A percentile compares a stretch with the other conserved stretches of the same genome.
Evolutionary conservation across 2,888 invertebrate genomes (phyloP).

Genomic region (Chrysolina haemoptera): DNA sequence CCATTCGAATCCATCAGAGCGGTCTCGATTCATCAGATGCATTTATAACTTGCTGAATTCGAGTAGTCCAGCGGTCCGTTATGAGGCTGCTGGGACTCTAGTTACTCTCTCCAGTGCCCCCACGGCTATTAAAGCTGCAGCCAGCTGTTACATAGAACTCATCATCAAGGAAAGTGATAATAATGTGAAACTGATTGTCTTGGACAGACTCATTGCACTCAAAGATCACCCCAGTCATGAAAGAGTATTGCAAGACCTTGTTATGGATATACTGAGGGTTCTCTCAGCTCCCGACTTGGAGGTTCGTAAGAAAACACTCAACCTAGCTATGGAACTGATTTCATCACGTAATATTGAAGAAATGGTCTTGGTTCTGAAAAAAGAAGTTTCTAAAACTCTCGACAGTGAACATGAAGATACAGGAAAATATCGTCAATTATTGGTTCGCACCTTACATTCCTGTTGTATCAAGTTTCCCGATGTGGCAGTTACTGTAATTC

Average conservation of each 20-base stretch:
- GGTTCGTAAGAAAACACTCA: constrained; percentile 71
- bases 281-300: constrained; percentile 91
- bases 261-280: constrained; percentile 98
- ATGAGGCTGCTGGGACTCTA: constrained; percentile 98
- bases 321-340: constrained; percentile 87
- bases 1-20: constrained; percentile 95
- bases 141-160: constrained; percentile 97
- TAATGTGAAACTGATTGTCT: constrained; percentile 98
- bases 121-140: constrained; percentile 90
- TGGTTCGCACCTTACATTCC: constrained; percentile 94
- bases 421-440: constrained; percentile 93
- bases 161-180: constrained; percentile 99
- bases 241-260: constrained; percentile 88
- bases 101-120: constrained; percentile 98
- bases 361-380: constrained; percentile 92
- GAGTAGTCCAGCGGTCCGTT: constrained; percentile 95
- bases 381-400: constrained; percentile 92
- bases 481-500: constrained; percentile 93
- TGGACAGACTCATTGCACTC: constrained; percentile 88
- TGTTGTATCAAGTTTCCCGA: constrained; percentile 97
- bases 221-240: constrained; percentile 88
- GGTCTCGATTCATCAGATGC: constrained; percentile 97
- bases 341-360: constrained; percentile 95
- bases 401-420: constrained; percentile 93
- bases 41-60: constrained; percentile 98